These are phyloP conservation scores for Tachina lurida DNA, from an alignment of 2,888 invertebrate genomes.

Conservation along the genomic window DNA sequence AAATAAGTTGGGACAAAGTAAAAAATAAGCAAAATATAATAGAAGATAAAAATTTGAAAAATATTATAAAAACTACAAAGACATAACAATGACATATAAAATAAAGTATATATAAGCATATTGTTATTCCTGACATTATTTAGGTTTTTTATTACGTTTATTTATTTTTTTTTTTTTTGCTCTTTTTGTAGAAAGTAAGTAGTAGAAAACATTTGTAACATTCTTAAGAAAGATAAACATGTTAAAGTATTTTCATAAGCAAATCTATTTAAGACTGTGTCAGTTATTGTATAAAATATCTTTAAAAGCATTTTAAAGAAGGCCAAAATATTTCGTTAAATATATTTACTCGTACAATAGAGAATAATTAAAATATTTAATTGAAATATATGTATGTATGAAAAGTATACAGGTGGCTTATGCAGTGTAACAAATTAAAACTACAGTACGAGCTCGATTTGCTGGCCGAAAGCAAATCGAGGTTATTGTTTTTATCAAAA, in stretches of 20 bases:
- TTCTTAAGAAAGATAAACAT: conserved; percentile 18
- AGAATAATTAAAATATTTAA: no score
- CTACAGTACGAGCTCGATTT: no score
- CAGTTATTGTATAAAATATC: no score
- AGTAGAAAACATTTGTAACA: not conserved
- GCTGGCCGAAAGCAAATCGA: no score
- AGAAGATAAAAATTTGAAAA: conserved; percentile 65
- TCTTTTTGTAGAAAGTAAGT: conserved; percentile 1
- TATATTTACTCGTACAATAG: fast-evolving
- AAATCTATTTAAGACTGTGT: no score
- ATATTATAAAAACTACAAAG: conserved; percentile 43
- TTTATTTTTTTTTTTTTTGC: not conserved
- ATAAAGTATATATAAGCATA: conserved; percentile 61
- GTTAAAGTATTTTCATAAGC: not conserved
- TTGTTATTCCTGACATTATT: conserved; percentile 63
- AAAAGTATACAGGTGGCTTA: no score
- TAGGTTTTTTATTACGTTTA: conserved; percentile 7
- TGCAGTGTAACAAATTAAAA: no score
- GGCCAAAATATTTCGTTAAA: no score
- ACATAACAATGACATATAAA: conserved; percentile 63
- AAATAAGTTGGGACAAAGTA: conserved; percentile 21
- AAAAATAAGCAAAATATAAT: conserved; percentile 16
- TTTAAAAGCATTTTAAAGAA: no score
- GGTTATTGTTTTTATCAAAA: no score
- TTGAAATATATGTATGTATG: no score